Evolutionary conservation across 1,140 invertebrate species (phyloP).

Genomic region (Reticulitermes speratus): DNA sequence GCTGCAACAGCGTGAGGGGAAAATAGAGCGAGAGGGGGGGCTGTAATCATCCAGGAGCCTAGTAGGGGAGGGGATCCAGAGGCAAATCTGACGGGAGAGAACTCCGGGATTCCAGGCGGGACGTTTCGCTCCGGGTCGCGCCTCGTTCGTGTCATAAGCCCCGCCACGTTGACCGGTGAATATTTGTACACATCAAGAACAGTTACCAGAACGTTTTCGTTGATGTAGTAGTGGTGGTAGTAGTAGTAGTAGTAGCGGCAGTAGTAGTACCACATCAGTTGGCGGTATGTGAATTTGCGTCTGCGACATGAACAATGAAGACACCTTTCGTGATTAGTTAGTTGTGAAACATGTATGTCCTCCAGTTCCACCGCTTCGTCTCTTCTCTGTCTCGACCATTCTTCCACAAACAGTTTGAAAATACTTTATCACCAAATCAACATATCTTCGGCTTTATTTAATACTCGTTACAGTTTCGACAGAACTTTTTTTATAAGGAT

Average conservation of each 20-base stretch:
- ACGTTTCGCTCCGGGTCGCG: slow-evolving; percentile 1
- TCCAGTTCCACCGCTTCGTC: background rate
- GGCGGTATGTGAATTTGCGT: no score
- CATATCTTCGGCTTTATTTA: background rate
- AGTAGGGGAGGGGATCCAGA: background rate
- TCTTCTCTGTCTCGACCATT: background rate
- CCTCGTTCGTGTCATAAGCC: background rate
- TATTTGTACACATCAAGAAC: background rate
- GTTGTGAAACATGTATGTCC: background rate
- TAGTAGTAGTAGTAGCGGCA: background rate
- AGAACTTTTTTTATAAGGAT: background rate
- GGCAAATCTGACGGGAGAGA: slow-evolving; percentile 17
- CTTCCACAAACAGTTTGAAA: background rate
- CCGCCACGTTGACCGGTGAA: background rate
- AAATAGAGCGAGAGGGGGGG: background rate
- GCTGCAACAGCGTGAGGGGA: background rate
- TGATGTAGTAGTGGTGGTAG: background rate
- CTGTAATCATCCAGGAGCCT: background rate
- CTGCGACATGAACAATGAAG: background rate
- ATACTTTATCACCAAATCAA: background rate
- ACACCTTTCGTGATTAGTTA: background rate
- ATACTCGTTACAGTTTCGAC: background rate
- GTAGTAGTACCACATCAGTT: no score
- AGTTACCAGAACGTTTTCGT: background rate
- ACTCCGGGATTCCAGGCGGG: background rate